Evolutionary conservation across 2,888 invertebrate genomes (phyloP), one percentile per base, ranked within the genome.

Genomic region (Oxytorus armatus): DNA sequence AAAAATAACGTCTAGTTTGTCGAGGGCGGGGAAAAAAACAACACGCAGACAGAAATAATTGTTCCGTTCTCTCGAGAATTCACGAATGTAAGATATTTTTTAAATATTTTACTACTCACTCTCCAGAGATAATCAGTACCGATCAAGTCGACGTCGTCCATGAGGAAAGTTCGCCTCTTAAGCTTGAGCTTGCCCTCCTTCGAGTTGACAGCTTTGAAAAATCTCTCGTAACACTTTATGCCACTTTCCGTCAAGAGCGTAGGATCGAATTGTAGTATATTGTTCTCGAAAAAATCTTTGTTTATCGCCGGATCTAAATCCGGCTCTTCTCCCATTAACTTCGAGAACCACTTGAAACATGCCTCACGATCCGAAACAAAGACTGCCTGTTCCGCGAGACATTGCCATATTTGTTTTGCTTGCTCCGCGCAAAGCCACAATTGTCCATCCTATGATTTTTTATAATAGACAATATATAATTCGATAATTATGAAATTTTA

Each of bases 281-380:
- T 98, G 88, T 96, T 96, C 92, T 98, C 97, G 93, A 99, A 99
- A 93, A 99, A 99, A 92, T 98, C 97, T 91, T 96, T 95, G 89
- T 98, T 98, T 74, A 98, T 98, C 85, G 98, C 97, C 0, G 98
- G 98, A 93, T 99, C 99, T 70, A 99, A 93, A 92, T 99, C 99
- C 0, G 98, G 98, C 90, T 99, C 98, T 86, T 98, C 98, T 16
- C 97, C 97, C 98, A 98, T 98, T 42, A 98, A 93, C 92, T 98
- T 98, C 44, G 98, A 97, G 93, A 98, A 99, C 99, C 99, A 99
- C 88, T 97, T 97, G 93, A 99, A 99, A 92, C 99, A 98, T 36
- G 98, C 97, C 92, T 99, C 99, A 44, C 98, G 95, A 92, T 99
- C 99, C 0, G 96, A 95, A 11, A 96, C 94, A 91, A 98, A 98